Evolutionary conservation across 2,113 vertebrate species (phyloP).

Genomic region (Petromus typicus): DNA sequence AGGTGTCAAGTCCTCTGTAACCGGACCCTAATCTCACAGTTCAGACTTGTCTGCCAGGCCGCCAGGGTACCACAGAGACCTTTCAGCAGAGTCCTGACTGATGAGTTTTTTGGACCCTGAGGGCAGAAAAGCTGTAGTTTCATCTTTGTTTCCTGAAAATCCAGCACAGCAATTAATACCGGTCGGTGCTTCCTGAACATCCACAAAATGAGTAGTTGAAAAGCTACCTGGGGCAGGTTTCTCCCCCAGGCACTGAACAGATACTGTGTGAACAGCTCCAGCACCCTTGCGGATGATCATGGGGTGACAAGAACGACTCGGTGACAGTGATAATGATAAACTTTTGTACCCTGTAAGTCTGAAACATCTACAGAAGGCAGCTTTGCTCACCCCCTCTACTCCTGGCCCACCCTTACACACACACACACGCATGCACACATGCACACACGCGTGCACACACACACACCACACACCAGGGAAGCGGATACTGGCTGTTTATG

Average conservation of each 20-base stretch:
- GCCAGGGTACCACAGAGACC: neutral
- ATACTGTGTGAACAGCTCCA: neutral
- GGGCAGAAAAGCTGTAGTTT: slow-evolving; percentile 36
- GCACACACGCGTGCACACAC: neutral
- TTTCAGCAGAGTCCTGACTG: neutral
- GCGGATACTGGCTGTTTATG: neutral
- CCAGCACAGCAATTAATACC: neutral
- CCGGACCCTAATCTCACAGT: neutral
- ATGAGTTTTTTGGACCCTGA: slow-evolving; percentile 31
- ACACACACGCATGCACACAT: neutral
- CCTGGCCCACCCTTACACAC: neutral
- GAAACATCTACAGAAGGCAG: neutral
- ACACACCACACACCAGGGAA: neutral
- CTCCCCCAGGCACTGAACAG: neutral
- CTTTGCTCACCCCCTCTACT: neutral
- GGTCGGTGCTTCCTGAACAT: neutral
- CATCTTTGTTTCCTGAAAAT: slow-evolving; percentile 14
- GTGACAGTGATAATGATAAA: neutral
- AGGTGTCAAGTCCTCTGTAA: slow-evolving; percentile 48
- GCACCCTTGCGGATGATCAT: neutral
- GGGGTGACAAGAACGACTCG: neutral
- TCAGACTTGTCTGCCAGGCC: neutral
- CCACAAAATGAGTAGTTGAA: neutral
- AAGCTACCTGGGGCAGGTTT: neutral
- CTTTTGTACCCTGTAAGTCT: neutral